Evolutionary conservation across 2,888 invertebrate genomes (phyloP).

Genomic region (Rhyacophila evoluta): DNA sequence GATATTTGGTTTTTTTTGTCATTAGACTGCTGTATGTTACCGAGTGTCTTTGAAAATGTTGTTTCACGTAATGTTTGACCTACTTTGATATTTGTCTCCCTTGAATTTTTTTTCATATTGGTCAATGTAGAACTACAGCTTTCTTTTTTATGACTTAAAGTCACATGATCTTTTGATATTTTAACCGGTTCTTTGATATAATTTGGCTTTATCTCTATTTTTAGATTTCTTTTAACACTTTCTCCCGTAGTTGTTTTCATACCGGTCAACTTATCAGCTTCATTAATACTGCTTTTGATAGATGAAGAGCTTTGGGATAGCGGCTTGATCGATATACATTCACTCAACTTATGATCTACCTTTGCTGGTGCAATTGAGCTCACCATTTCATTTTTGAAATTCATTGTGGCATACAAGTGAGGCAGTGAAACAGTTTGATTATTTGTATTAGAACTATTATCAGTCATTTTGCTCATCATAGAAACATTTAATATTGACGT

Average conservation of each 20-base stretch:
- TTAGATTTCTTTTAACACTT: neutral
- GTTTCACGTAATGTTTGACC: no score
- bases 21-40: no score
- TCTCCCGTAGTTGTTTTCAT: neutral
- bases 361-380: slow-evolving; percentile 1
- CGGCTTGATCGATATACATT: neutral
- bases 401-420: neutral
- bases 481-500: neutral
- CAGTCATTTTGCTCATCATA: neutral
- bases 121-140: neutral
- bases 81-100: no score
- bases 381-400: neutral
- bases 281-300: neutral
- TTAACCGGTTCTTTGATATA: neutral
- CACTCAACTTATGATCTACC: neutral
- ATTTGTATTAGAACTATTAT: neutral
- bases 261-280: neutral
- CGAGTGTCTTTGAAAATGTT: no score
- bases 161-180: neutral
- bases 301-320: neutral
- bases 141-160: neutral
- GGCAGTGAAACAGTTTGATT: neutral
- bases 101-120: no score
- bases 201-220: neutral
- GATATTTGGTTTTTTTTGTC: neutral